Conservation (phyloP, 2,113 vertebrate species). For the Platanista minor region DNA sequence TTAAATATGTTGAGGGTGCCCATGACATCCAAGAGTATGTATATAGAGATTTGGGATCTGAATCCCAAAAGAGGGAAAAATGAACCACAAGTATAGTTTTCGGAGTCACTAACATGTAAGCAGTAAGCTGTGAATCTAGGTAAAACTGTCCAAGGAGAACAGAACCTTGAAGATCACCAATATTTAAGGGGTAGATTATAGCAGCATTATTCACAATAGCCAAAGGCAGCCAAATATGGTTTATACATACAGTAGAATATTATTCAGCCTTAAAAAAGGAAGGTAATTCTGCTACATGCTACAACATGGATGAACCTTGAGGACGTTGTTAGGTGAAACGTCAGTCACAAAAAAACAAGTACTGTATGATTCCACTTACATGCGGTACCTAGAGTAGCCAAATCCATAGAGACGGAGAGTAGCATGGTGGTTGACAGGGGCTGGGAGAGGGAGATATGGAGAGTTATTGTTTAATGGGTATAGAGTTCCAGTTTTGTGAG, state of each 20-base stretch:
- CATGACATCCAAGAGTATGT: neutral
- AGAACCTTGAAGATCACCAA: neutral
- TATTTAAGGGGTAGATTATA: neutral
- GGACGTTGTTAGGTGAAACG: neutral
- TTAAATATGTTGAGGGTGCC: neutral
- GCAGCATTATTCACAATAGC: neutral
- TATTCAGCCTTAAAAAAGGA: neutral
- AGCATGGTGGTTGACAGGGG: neutral
- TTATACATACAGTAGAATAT: neutral
- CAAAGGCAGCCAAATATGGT: neutral
- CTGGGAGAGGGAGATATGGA: neutral
- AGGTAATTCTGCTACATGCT: neutral
- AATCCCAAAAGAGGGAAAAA: neutral
- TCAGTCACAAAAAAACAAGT: neutral
- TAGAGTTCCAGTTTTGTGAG: neutral
- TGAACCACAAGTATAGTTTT: neutral
- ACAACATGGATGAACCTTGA: neutral
- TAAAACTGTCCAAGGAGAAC: neutral
- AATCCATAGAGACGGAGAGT: neutral
- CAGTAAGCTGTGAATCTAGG: neutral
- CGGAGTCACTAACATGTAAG: neutral
- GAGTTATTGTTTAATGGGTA: neutral
- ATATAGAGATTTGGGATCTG: neutral
- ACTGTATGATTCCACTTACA: neutral
- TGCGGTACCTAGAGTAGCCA: neutral